Conservation (phyloP, 2,113 vertebrate species). For the Ctenodactylus gundi region DNA sequence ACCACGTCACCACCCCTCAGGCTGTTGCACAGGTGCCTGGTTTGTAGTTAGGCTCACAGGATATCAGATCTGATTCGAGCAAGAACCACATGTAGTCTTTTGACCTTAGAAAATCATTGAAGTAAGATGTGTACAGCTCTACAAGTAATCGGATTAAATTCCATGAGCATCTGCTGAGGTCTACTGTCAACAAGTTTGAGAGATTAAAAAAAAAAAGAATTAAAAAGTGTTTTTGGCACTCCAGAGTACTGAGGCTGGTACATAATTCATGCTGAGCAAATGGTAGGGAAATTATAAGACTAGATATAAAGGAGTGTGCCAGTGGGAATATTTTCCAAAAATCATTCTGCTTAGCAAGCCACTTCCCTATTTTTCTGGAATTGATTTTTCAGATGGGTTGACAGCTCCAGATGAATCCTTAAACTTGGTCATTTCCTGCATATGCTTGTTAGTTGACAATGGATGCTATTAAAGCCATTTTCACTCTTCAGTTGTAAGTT, state of each 20-base stretch:
- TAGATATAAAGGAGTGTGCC: no score
- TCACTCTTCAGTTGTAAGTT: not conserved
- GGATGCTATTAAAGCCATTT: slow-evolving; percentile 14
- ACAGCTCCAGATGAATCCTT: not conserved
- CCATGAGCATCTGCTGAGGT: not conserved
- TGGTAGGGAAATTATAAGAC: not conserved
- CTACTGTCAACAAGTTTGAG: not conserved
- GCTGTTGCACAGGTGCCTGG: not conserved
- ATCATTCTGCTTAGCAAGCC: not conserved
- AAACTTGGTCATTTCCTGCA: not conserved
- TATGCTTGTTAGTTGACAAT: not conserved
- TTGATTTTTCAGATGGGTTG: not conserved
- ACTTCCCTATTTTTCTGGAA: not conserved
- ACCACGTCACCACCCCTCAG: not conserved
- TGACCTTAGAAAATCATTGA: not conserved
- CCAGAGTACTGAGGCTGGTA: not conserved
- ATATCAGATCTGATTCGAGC: not conserved
- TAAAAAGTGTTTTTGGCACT: not conserved
- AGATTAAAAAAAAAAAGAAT: not conserved
- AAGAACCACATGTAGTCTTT: not conserved
- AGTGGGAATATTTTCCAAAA: no score
- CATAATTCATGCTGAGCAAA: not conserved
- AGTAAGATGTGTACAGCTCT: not conserved
- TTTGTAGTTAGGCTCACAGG: not conserved
- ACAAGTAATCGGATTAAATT: not conserved